phyloP scores from a whole-genome alignment of 1,140 invertebrate species.

The Anoplolepis gracilipes region DNA sequence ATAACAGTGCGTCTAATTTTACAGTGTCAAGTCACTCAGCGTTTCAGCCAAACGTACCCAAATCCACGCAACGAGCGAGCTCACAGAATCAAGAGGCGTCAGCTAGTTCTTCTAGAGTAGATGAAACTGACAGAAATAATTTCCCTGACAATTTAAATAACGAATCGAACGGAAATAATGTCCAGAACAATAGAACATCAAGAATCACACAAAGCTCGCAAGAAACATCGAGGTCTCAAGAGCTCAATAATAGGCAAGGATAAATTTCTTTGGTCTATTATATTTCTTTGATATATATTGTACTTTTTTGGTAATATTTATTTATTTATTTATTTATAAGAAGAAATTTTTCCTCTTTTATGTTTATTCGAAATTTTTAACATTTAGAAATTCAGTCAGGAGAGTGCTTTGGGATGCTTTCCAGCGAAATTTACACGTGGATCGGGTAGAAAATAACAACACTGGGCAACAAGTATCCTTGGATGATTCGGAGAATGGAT shows the following conservation, averaged over 20 bases:
- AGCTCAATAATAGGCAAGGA: background rate
- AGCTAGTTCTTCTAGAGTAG: background rate
- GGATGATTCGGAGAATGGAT: slow-evolving; percentile 81
- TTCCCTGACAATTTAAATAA: slow-evolving; percentile 36
- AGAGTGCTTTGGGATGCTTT: slow-evolving; percentile 60
- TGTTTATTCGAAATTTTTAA: slow-evolving; percentile 48
- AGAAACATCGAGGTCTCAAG: slow-evolving; percentile 29
- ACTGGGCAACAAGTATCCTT: slow-evolving; percentile 43
- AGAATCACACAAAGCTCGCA: slow-evolving; percentile 32
- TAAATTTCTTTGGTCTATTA: slow-evolving; percentile 9
- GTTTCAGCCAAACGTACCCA: slow-evolving; percentile 79
- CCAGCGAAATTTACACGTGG: slow-evolving; percentile 59
- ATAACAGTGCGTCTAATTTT: slow-evolving; percentile 74
- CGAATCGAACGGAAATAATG: slow-evolving; percentile 30
- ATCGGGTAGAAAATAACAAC: slow-evolving; percentile 31
- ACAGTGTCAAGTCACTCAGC: slow-evolving; percentile 82
- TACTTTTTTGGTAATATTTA: background rate
- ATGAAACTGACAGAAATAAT: slow-evolving; percentile 10
- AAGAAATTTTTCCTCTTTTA: background rate
- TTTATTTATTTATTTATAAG: background rate
- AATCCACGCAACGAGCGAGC: slow-evolving; percentile 33
- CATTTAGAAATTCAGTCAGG: slow-evolving; percentile 58
- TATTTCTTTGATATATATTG: background rate
- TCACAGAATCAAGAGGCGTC: slow-evolving; percentile 28
- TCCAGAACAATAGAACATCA: slow-evolving; percentile 39